These are phyloP conservation scores for Prionailurus viverrinus DNA, from an alignment of 2,113 vertebrate genomes.

Conservation along the genomic window DNA sequence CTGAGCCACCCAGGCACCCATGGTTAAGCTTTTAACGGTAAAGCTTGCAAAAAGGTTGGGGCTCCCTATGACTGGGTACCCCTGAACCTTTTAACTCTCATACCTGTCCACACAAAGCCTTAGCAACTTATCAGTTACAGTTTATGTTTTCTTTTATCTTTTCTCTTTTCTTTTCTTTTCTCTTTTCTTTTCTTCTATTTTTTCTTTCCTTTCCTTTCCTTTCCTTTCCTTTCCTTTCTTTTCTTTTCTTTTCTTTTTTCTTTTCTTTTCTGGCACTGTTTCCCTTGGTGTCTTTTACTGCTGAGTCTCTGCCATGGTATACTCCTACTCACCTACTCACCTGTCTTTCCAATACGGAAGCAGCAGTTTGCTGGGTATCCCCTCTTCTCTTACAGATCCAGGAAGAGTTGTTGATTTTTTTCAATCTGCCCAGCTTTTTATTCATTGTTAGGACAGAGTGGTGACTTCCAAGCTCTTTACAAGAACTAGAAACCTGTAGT, in stretches of 20 bases:
- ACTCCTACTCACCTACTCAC: too few relatives aligned
- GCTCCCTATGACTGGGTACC: rapidly evolving
- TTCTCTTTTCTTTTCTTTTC: too few relatives aligned
- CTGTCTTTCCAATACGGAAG: background rate
- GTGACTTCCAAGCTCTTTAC: background rate
- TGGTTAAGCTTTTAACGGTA: background rate
- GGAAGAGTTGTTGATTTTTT: too few relatives aligned
- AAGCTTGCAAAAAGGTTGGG: background rate
- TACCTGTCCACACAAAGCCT: background rate
- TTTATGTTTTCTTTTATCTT: too few relatives aligned
- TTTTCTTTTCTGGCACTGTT: background rate
- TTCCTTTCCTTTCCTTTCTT: too few relatives aligned
- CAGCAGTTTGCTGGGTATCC: background rate
- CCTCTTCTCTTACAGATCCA: background rate
- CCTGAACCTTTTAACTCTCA: background rate
- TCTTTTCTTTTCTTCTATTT: background rate
- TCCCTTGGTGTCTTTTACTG: background rate
- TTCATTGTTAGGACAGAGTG: background rate
- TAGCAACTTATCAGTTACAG: background rate
- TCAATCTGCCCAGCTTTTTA: background rate
- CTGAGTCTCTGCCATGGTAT: background rate
- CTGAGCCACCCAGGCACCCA: too few relatives aligned
- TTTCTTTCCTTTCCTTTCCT: too few relatives aligned
- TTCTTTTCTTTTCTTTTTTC: background rate
- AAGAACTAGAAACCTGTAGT: background rate